These are phyloP conservation scores for Corydoras sp. DNA, from an alignment of 2,113 vertebrate genomes.

Conservation along the genomic window DNA sequence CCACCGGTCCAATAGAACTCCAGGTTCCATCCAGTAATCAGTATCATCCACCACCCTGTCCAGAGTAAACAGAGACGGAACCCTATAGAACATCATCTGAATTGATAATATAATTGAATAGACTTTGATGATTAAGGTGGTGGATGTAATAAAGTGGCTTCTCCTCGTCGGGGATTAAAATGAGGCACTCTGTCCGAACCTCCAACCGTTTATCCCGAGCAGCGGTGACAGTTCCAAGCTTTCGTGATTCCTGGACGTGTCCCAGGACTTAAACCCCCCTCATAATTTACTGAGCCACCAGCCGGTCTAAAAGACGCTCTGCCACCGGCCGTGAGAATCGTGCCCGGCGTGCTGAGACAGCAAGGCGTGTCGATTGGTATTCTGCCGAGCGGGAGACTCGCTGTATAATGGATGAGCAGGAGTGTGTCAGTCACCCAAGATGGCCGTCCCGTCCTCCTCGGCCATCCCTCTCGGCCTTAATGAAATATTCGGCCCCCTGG, in stretches of 20 bases:
- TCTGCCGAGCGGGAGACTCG: slow-evolving; percentile 4
- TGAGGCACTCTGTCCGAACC: neutral
- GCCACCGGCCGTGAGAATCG: slow-evolving; percentile 10
- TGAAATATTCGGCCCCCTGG: slow-evolving; percentile 40
- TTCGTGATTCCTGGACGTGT: slow-evolving; percentile 5
- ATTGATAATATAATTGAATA: too few species aligned
- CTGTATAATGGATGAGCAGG: slow-evolving; percentile 43
- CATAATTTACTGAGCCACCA: slow-evolving; percentile 21
- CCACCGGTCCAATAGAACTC: too few species aligned
- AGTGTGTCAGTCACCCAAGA: slow-evolving; percentile 34
- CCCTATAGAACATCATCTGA: too few species aligned
- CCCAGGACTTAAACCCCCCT: slow-evolving; percentile 16
- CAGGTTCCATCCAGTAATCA: too few species aligned
- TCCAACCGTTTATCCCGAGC: neutral
- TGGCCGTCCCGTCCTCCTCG: neutral
- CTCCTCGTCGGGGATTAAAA: neutral
- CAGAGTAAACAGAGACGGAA: too few species aligned
- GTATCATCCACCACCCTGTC: too few species aligned
- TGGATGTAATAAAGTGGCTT: too few species aligned
- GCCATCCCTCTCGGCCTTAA: slow-evolving; percentile 10
- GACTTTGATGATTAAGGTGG: too few species aligned
- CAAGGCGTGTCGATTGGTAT: slow-evolving; percentile 10
- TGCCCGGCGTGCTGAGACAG: neutral
- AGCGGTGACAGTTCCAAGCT: slow-evolving; percentile 2
- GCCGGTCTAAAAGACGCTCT: slow-evolving; percentile 11